Evolutionary conservation across 2,797 vertebrate genomes (phyloP).

Genomic region (Lacerta agilis): DNA sequence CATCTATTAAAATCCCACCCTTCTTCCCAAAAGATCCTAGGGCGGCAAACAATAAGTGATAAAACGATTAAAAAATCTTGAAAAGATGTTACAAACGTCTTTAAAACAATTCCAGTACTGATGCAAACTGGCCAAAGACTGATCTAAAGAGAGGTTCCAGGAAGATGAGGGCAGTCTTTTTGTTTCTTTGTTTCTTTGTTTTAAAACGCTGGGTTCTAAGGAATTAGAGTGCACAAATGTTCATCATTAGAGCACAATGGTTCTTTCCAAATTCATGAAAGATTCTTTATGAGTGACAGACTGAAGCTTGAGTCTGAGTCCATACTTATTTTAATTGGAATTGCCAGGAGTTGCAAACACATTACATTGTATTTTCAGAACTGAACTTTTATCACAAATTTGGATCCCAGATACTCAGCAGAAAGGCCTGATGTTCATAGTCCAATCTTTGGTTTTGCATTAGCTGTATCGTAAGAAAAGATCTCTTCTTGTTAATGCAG

Average conservation of each 20-base stretch:
- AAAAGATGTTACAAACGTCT: too few species aligned
- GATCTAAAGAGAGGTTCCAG: neutral
- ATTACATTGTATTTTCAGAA: neutral
- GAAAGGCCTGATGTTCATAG: neutral
- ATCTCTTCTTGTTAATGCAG: conserved; percentile 3
- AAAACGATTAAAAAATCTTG: too few species aligned
- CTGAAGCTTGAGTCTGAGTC: neutral
- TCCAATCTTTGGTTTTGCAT: neutral
- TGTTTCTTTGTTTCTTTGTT: too few species aligned
- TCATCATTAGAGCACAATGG: neutral
- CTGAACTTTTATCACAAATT: neutral
- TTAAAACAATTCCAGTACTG: too few species aligned
- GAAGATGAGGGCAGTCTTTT: neutral
- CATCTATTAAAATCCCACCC: too few species aligned
- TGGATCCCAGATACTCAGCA: neutral
- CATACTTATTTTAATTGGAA: neutral
- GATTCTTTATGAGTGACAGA: neutral
- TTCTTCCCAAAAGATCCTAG: too few species aligned
- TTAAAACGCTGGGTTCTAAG: neutral
- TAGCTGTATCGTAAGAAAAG: neutral
- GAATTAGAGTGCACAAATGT: neutral
- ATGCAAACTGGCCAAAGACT: too few species aligned
- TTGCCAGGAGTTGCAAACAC: neutral
- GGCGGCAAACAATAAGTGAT: too few species aligned
- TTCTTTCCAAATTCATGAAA: neutral